Conservation (phyloP, 2,888 invertebrate species). For the Linnaemya tessellans region DNA sequence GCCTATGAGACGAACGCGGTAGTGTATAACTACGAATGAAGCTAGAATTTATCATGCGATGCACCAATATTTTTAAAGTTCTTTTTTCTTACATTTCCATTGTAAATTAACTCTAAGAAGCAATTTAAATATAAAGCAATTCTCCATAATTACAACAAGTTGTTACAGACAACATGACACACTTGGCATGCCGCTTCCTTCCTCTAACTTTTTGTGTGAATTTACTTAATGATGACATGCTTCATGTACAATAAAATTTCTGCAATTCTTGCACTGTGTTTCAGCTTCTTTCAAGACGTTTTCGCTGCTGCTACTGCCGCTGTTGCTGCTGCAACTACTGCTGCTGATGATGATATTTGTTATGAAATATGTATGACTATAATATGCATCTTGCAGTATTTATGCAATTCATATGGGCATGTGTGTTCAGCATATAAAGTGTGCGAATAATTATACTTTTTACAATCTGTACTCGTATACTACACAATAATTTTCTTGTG, state of each 20-base stretch:
- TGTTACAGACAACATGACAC: conserved; percentile 44
- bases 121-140: conserved; percentile 37
- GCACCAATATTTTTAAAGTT: neutral
- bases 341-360: conserved; percentile 17
- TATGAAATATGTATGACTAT: conserved; percentile 39
- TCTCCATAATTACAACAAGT: conserved; percentile 41
- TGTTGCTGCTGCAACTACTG: neutral
- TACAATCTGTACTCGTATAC: conserved; percentile 18
- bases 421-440: conserved; percentile 42
- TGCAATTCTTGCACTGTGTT: conserved; percentile 25
- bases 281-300: conserved; percentile 15
- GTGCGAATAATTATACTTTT: conserved; percentile 64
- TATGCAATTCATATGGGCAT: conserved; percentile 44
- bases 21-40: neutral
- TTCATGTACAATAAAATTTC: conserved; percentile 40
- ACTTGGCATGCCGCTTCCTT: conserved; percentile 43
- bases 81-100: neutral
- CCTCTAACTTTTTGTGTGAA: conserved; percentile 16
- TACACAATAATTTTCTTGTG: conserved; percentile 14
- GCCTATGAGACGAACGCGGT: no score
- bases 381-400: conserved; percentile 27
- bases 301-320: conserved; percentile 7
- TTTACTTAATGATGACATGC: conserved; percentile 4
- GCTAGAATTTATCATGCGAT: no score
- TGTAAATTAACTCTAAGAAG: conserved; percentile 2